phyloP scores from a whole-genome alignment of 2,888 invertebrate species.

The Acanthosoma haemorrhoidale region DNA sequence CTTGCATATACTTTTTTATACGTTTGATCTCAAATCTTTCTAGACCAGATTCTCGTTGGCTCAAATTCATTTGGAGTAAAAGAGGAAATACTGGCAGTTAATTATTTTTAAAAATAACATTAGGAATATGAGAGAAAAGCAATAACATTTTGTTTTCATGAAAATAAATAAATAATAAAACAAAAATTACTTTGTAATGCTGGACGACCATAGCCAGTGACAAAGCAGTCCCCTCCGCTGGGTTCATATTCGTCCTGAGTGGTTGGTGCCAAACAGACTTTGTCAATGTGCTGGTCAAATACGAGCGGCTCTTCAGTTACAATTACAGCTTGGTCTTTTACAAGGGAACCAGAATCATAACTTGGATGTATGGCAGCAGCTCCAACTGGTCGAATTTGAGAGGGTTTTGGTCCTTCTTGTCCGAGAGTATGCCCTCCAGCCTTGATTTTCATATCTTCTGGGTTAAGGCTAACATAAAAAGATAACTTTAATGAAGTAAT shows the following conservation, averaged over 20 bases:
- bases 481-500: not conserved
- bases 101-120: no score
- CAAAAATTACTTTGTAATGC: conserved; percentile 68
- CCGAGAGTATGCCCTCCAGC: conserved; percentile 81
- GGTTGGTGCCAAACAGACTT: conserved; percentile 64
- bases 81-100: no score
- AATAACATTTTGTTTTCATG: no score
- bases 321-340: conserved; percentile 67
- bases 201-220: conserved; percentile 78
- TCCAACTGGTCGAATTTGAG: conserved; percentile 68
- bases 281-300: conserved; percentile 65
- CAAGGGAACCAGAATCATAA: conserved; percentile 56
- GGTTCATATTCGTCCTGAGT: conserved; percentile 45
- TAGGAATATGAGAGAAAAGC: no score
- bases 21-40: no score
- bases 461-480: conserved; percentile 51
- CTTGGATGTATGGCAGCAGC: conserved; percentile 65
- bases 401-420: conserved; percentile 66
- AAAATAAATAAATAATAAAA: not conserved
- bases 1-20: no score
- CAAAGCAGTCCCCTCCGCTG: conserved; percentile 60
- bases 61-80: no score
- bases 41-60: no score
- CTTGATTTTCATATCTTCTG: conserved; percentile 66
- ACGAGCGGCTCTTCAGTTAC: conserved; percentile 57